Percentiles rank a stretch among this genome's conserved stretches.
Evolutionary conservation across 2,113 vertebrate species (phyloP).

Genomic region (Zosterops japonicus): DNA sequence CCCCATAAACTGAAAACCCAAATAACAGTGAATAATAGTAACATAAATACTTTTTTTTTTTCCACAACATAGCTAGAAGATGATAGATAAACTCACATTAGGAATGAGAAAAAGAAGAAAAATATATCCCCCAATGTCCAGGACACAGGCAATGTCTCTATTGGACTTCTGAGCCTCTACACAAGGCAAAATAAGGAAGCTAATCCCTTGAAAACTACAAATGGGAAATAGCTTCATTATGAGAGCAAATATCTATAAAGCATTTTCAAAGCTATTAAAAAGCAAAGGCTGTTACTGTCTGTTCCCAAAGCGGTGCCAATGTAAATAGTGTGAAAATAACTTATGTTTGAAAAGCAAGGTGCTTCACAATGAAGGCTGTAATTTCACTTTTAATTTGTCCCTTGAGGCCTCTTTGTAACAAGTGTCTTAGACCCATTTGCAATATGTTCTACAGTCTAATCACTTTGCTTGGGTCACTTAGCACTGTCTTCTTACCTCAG

Average conservation of each 20-base stretch:
- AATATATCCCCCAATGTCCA: not conserved
- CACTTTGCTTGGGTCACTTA: not conserved
- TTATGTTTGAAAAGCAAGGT: conserved; percentile 38
- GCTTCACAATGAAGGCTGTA: conserved; percentile 41
- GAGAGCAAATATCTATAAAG: conserved; percentile 35
- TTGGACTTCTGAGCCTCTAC: not conserved
- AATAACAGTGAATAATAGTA: not conserved
- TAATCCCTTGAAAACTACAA: conserved; percentile 7
- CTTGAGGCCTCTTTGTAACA: not conserved
- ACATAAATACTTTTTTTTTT: not conserved
- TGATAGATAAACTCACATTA: not conserved
- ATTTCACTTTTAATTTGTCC: conserved; percentile 1
- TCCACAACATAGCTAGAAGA: not conserved
- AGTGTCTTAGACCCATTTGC: not conserved
- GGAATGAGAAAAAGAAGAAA: not conserved
- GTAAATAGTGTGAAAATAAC: conserved; percentile 50
- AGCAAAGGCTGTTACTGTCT: conserved; percentile 54
- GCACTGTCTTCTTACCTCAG: not conserved
- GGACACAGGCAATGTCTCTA: not conserved
- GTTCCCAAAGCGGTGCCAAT: conserved; percentile 28
- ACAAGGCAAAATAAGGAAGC: conserved; percentile 48
- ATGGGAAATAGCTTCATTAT: conserved; percentile 53
- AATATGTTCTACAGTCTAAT: not conserved
- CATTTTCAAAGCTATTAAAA: conserved; percentile 53
- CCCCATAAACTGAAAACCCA: not conserved